Percentiles rank a stretch among this genome's conserved stretches.
Conservation (phyloP, 92 coral and sea anemone genomes). For the Muricea muricata region DNA sequence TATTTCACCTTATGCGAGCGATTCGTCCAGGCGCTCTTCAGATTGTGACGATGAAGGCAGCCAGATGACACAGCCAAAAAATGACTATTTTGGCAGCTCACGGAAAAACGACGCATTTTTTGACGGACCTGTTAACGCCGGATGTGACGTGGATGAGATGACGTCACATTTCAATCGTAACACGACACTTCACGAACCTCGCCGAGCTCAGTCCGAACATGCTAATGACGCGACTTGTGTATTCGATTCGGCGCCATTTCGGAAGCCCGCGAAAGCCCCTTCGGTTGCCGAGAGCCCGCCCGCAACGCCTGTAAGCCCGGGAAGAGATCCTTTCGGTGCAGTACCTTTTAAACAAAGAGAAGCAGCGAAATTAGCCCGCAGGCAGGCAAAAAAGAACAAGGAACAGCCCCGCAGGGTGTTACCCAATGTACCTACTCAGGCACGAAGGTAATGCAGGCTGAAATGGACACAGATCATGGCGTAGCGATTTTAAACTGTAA, state of each 20-base stretch:
- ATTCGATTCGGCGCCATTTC: constrained; percentile 41
- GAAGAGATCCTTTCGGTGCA: constrained; percentile 77
- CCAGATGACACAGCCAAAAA: constrained; percentile 5
- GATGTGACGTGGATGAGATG: constrained; percentile 42
- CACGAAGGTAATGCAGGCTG: constrained; percentile 12
- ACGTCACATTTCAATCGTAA: constrained; percentile 17
- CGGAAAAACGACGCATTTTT: constrained; percentile 15
- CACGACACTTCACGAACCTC: constrained; percentile 18
- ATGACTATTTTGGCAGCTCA: background rate
- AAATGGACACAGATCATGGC: no score
- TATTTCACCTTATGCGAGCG: constrained; percentile 18
- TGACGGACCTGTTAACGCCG: constrained; percentile 38
- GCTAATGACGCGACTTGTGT: background rate
- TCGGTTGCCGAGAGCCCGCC: constrained; percentile 3
- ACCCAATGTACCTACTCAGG: constrained; percentile 37
- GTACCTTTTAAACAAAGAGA: constrained; percentile 58
- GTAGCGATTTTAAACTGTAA: background rate
- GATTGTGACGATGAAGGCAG: constrained; percentile 19
- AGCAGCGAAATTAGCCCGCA: constrained; percentile 44
- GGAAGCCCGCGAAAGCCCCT: background rate
- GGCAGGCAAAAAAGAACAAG: constrained; percentile 18
- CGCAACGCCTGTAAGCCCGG: constrained; percentile 6
- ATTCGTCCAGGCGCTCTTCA: constrained; percentile 22
- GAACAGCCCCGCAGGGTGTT: constrained; percentile 16
- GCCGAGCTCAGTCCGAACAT: background rate